These are phyloP conservation scores for Aphelinus atriplicis DNA, from an alignment of 1,140 invertebrate genomes.

Conservation along the genomic window DNA sequence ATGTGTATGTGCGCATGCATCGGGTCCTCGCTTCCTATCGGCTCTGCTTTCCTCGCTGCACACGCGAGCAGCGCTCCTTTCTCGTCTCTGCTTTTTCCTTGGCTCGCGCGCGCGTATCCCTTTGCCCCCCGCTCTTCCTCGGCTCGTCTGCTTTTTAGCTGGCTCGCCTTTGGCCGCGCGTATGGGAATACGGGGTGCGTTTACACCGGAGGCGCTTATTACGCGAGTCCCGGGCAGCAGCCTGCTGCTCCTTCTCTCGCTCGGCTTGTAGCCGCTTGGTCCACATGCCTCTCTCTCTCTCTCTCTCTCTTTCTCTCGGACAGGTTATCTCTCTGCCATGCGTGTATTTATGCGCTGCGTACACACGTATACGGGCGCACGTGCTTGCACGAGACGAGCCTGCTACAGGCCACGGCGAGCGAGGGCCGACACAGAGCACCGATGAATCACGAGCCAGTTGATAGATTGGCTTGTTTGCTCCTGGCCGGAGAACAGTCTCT, in stretches of 20 bases:
- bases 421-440: not conserved
- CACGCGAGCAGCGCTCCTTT: not conserved
- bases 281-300: slow-evolving; percentile 38
- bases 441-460: slow-evolving; percentile 8
- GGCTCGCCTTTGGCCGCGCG: not conserved
- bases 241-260: not conserved
- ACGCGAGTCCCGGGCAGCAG: slow-evolving; percentile 17
- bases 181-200: slow-evolving; percentile 23
- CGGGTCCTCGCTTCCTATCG: not conserved
- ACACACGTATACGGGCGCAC: not conserved
- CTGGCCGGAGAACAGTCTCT: not conserved
- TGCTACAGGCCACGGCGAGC: not conserved
- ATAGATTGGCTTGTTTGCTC: slow-evolving; percentile 32
- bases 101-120: not conserved
- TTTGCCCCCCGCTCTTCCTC: not conserved
- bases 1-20: no score
- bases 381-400: not conserved
- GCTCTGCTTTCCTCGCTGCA: not conserved
- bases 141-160: not conserved
- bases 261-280: not conserved
- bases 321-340: slow-evolving; percentile 18
- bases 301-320: slow-evolving; percentile 7
- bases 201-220: slow-evolving; percentile 37
- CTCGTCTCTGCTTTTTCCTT: not conserved
- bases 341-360: slow-evolving; percentile 19